phyloP scores from a whole-genome alignment of 2,113 vertebrate genomes.

The Myxocyprinus asiaticus region DNA sequence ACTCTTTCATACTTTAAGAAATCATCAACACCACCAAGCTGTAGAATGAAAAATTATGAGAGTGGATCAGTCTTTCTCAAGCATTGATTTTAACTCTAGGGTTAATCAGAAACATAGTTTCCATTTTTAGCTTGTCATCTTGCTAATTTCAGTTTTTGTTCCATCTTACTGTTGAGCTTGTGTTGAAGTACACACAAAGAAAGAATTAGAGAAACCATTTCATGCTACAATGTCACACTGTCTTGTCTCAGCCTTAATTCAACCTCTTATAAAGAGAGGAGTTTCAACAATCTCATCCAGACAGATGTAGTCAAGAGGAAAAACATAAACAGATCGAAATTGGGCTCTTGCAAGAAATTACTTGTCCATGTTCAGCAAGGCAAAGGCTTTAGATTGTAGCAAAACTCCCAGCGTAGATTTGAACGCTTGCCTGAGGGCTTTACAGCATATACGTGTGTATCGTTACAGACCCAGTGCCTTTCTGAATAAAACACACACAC shows the following conservation, averaged over 20 bases:
- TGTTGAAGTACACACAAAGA: slow-evolving; percentile 60
- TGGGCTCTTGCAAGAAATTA: slow-evolving; percentile 59
- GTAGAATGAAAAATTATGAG: neutral
- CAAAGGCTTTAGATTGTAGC: slow-evolving; percentile 50
- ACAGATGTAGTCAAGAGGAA: slow-evolving; percentile 40
- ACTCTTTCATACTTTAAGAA: neutral
- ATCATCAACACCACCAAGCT: neutral
- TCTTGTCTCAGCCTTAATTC: slow-evolving; percentile 55
- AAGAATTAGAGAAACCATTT: slow-evolving; percentile 66
- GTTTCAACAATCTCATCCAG: slow-evolving; percentile 58
- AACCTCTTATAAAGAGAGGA: slow-evolving; percentile 49
- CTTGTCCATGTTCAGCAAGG: slow-evolving; percentile 56
- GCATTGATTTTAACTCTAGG: neutral
- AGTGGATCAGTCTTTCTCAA: neutral
- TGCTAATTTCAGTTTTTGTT: slow-evolving; percentile 66
- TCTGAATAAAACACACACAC: slow-evolving; percentile 14
- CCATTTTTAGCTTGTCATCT: slow-evolving; percentile 61
- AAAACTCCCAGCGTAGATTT: slow-evolving; percentile 47
- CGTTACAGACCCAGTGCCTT: slow-evolving; percentile 34
- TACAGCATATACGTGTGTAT: slow-evolving; percentile 32
- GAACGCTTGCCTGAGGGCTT: slow-evolving; percentile 49
- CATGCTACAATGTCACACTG: slow-evolving; percentile 61
- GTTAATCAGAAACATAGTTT: neutral
- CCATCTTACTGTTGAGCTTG: slow-evolving; percentile 61
- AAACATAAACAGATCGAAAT: slow-evolving; percentile 59